A percentile compares a stretch with the other conserved stretches of the same genome.
Evolutionary conservation across 2,888 invertebrate species (phyloP).

Genomic region (Eristalis intricaria): DNA sequence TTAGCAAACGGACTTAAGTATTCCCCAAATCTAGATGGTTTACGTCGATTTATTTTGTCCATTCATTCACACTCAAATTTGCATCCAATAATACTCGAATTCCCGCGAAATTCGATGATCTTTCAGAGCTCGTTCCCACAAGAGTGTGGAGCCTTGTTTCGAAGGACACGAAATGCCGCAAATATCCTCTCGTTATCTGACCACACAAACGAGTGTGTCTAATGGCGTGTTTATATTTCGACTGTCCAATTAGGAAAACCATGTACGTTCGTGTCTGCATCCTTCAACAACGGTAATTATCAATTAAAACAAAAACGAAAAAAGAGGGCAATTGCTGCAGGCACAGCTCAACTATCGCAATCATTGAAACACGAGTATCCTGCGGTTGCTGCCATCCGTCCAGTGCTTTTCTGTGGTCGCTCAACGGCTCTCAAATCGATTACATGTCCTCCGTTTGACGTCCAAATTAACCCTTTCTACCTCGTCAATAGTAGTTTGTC

Average conservation of each 20-base stretch:
- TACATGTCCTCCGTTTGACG: slow-evolving; percentile 54
- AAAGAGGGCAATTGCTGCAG: slow-evolving; percentile 8
- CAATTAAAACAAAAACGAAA: slow-evolving; percentile 18
- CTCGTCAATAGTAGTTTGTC: slow-evolving; percentile 10
- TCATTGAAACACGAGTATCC: slow-evolving; percentile 29
- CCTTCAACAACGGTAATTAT: slow-evolving; percentile 32
- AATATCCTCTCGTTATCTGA: background rate
- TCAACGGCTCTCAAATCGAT: slow-evolving; percentile 63
- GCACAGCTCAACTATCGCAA: background rate
- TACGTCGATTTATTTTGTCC: no score
- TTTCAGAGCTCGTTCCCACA: background rate
- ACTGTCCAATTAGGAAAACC: slow-evolving; percentile 31
- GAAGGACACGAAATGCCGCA: background rate
- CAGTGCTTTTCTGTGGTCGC: slow-evolving; percentile 23
- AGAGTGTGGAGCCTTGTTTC: background rate
- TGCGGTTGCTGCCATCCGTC: slow-evolving; percentile 48
- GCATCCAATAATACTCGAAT: no score
- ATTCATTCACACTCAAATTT: no score
- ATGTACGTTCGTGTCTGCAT: background rate
- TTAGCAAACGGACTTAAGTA: no score
- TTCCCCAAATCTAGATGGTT: no score
- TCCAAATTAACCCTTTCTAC: slow-evolving; percentile 62
- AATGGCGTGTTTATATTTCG: background rate
- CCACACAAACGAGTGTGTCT: background rate
- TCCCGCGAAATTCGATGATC: no score